Evolutionary conservation across 2,888 invertebrate species (phyloP).

Genomic region (Achlya flavicornis): DNA sequence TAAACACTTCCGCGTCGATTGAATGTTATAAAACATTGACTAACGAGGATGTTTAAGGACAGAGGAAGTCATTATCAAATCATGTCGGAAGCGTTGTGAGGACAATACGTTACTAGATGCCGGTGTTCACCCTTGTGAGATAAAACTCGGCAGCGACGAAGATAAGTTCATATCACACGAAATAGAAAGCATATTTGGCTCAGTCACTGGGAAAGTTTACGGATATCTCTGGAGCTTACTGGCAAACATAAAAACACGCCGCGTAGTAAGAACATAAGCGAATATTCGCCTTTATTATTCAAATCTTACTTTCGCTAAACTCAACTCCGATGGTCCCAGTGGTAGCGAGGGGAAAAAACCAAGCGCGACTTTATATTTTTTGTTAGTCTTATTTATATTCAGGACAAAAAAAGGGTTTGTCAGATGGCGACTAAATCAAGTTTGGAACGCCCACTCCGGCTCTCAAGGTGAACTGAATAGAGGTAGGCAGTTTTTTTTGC

Average conservation of each 20-base stretch:
- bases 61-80: conserved; percentile 80
- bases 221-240: conserved; percentile 46
- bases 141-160: conserved; percentile 5
- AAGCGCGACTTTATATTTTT: conserved; percentile 59
- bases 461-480: conserved; percentile 73
- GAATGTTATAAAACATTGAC: conserved; percentile 67
- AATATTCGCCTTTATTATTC: conserved; percentile 73
- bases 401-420: conserved; percentile 81
- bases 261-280: conserved; percentile 61
- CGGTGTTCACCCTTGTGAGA: conserved; percentile 5
- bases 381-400: conserved; percentile 79
- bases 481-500: conserved; percentile 62
- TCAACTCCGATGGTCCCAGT: conserved; percentile 59
- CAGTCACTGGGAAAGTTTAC: conserved; percentile 49
- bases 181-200: conserved; percentile 51
- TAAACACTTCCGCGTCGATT: conserved; percentile 63
- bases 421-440: conserved; percentile 80
- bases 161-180: conserved; percentile 22
- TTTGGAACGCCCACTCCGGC: conserved; percentile 72
- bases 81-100: conserved; percentile 72
- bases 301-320: conserved; percentile 76
- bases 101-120: conserved; percentile 36
- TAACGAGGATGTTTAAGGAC: conserved; percentile 73
- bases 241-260: conserved; percentile 59
- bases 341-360: conserved; percentile 62